A percentile compares a stretch with the other conserved stretches of the same genome.
Evolutionary conservation across 2,113 vertebrate species (phyloP).

Genomic region (Pluvianellus socialis): DNA sequence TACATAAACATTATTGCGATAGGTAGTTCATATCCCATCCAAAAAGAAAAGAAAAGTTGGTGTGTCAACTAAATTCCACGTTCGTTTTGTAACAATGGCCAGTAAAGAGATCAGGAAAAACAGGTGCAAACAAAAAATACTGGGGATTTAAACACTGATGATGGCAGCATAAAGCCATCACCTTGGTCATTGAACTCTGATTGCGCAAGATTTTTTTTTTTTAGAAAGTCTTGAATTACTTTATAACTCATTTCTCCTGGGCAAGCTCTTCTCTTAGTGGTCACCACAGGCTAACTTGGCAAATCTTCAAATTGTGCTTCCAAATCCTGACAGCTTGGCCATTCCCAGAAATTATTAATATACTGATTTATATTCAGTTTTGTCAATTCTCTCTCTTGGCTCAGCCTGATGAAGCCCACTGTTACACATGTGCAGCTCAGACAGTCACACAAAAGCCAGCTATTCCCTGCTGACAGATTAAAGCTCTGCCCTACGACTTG

Average conservation of each 20-base stretch:
- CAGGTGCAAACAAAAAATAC: slow-evolving; percentile 51
- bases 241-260: background rate
- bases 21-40: slow-evolving; percentile 44
- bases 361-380: background rate
- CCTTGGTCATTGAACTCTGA: background rate
- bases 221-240: background rate
- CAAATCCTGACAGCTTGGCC: background rate
- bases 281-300: slow-evolving; percentile 3
- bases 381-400: background rate
- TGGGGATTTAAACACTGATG: background rate
- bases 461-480: background rate
- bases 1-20: slow-evolving; percentile 50
- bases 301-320: background rate
- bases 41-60: slow-evolving; percentile 41
- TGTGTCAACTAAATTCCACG: background rate
- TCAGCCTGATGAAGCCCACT: background rate
- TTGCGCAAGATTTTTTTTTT: background rate
- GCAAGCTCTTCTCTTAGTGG: background rate
- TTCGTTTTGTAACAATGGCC: background rate
- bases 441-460: background rate
- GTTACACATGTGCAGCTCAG: background rate
- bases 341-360: slow-evolving; percentile 1
- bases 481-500: background rate
- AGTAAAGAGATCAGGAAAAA: slow-evolving; percentile 44
- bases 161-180: background rate